Evolutionary conservation across 2,888 invertebrate species (phyloP), one percentile per base, ranked within the genome.

Genomic region (Agrochola macilenta): DNA sequence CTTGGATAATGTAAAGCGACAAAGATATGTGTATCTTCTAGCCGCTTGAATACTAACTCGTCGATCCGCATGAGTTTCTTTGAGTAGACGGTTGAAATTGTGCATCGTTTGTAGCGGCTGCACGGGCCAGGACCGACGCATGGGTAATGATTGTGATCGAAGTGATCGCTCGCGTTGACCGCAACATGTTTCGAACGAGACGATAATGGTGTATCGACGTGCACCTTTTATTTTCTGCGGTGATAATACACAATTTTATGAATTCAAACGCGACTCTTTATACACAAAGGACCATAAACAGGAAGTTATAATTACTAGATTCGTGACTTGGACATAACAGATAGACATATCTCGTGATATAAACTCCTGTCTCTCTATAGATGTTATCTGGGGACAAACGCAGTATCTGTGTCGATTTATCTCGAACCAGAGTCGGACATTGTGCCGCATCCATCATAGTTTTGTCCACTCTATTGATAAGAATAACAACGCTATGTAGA

Each of bases 141-240:
- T 90, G 91, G 92, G 91, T 95, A 95, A 95, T 95, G 94, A 94
- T 95, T 93, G 93, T 92, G 93, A 95, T 95, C 92, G 93, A 89
- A 93, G 89, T 93, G 93, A 95, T 95, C 93, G 93, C 92, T 93
- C 89, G 92, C 90, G 87, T 90, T 92, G 91, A 96, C 96, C 96
- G 88, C 96, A 96, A 95, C 95, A 94, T 94, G 93, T 92, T 93
- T 89, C 87, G 90, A 95, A 96, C 94, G 93, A 95, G 96, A 95
- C 92, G 95, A 95, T 96, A 96, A 96, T 95, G 94, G 93, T 90
- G 85, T 89, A 92, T 91, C 90, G 87, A 90, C 89, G 92, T 89
- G 87, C 91, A 91, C 90, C 88, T 93, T 95, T 94, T 94, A 93
- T 94, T 93, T 92, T 93, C 91, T 94, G 93, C 90, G 92, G 92